Evolutionary conservation across 2,113 vertebrate genomes (phyloP).

Genomic region (Trachemys scripta): DNA sequence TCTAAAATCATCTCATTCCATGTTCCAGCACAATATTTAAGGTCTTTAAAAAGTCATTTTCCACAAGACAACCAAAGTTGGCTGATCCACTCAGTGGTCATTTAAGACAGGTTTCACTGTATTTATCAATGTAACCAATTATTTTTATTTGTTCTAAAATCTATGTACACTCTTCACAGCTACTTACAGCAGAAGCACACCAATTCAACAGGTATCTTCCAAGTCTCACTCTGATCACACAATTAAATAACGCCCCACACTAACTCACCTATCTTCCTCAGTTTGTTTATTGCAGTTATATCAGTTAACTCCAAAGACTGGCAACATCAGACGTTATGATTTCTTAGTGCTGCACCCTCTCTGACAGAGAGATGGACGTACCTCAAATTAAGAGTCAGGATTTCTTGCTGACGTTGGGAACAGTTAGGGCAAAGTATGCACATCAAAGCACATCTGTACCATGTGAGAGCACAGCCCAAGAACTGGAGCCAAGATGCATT

Average conservation of each 20-base stretch:
- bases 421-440: constrained; percentile 2
- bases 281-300: constrained; percentile 20
- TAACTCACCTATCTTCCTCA: constrained; percentile 15
- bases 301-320: background rate
- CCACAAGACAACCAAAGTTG: rapidly evolving
- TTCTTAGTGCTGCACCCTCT: background rate
- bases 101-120: background rate
- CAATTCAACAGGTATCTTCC: background rate
- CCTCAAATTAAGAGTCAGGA: background rate
- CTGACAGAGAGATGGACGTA: background rate
- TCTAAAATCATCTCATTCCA: background rate
- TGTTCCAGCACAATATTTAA: rapidly evolving
- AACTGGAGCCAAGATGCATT: background rate
- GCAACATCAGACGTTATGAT: background rate
- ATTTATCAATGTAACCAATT: background rate
- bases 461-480: background rate
- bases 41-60: background rate
- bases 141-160: background rate
- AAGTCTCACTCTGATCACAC: constrained; percentile 28
- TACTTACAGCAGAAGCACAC: background rate
- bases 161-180: background rate
- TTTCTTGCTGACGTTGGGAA: constrained; percentile 1
- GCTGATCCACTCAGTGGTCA: background rate
- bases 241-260: constrained; percentile 27
- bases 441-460: background rate